These are phyloP conservation scores for Peromyscus aztecus DNA, from an alignment of 2,797 vertebrate species.

Conservation along the genomic window DNA sequence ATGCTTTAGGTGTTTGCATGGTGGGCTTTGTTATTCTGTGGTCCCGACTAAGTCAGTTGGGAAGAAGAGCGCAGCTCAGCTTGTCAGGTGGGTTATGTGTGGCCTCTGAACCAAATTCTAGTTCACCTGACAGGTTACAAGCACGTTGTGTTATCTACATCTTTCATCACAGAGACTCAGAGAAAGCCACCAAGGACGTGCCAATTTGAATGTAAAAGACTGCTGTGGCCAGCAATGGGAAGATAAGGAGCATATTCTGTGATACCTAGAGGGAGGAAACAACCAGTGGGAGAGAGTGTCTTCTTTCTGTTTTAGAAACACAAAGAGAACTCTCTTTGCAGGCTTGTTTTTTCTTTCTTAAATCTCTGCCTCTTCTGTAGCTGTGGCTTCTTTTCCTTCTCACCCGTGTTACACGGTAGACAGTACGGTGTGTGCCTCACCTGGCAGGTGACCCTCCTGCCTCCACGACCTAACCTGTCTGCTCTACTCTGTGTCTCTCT, in stretches of 20 bases:
- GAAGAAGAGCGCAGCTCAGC: background rate
- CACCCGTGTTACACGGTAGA: background rate
- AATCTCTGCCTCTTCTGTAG: background rate
- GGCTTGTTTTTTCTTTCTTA: background rate
- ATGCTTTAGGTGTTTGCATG: background rate
- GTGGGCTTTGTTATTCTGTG: background rate
- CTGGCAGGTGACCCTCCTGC: background rate
- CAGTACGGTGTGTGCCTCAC: background rate
- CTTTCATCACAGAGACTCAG: background rate
- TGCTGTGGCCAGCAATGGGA: background rate
- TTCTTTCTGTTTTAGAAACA: slow-evolving; percentile 56
- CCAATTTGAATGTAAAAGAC: slow-evolving; percentile 23
- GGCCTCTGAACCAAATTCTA: background rate
- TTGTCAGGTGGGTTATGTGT: background rate
- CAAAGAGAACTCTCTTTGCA: background rate
- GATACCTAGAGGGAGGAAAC: background rate
- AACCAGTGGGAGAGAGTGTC: background rate
- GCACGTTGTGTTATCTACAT: background rate
- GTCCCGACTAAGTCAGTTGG: background rate
- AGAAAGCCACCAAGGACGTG: background rate
- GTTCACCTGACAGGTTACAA: slow-evolving; percentile 5
- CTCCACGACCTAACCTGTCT: background rate
- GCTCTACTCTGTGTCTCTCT: background rate
- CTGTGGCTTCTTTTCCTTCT: background rate
- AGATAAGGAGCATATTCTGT: slow-evolving; percentile 23